Percentiles rank a stretch among this genome's conserved stretches.
phyloP scores from a whole-genome alignment of 2,797 vertebrate genomes.

The Prionace glauca region DNA sequence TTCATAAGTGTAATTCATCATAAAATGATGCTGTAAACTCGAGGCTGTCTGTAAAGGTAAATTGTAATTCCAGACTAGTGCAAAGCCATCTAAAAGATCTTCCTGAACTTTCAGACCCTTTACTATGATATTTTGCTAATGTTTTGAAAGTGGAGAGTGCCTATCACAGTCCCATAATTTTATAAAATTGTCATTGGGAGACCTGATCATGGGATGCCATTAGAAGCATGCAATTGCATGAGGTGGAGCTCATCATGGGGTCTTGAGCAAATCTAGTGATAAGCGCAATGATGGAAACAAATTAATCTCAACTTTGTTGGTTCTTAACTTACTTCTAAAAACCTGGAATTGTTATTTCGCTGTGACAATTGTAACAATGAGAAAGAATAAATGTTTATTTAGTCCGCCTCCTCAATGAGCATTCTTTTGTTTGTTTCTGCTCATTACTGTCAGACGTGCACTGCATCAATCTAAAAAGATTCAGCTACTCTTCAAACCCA shows the following conservation, averaged over 20 bases:
- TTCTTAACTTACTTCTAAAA: background rate
- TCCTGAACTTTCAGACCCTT: background rate
- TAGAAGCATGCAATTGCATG: background rate
- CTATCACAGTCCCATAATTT: background rate
- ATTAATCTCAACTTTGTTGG: background rate
- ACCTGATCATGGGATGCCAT: background rate
- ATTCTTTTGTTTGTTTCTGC: background rate
- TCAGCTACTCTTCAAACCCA: background rate
- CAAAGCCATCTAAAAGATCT: background rate
- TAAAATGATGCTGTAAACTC: too few species aligned
- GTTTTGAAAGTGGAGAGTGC: background rate
- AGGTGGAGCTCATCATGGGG: background rate
- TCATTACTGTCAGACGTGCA: background rate
- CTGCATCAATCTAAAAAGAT: conserved; percentile 11
- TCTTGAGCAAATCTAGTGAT: background rate
- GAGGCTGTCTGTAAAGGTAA: background rate
- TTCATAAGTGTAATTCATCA: too few species aligned
- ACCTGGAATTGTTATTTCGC: background rate
- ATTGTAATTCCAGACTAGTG: background rate
- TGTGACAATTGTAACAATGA: background rate
- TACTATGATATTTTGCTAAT: background rate
- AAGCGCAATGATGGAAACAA: background rate
- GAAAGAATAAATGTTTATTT: conserved; percentile 2
- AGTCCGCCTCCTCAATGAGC: background rate
- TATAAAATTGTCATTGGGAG: background rate